Conservation (phyloP, 2,113 vertebrate genomes). For the Arizona elegans region DNA sequence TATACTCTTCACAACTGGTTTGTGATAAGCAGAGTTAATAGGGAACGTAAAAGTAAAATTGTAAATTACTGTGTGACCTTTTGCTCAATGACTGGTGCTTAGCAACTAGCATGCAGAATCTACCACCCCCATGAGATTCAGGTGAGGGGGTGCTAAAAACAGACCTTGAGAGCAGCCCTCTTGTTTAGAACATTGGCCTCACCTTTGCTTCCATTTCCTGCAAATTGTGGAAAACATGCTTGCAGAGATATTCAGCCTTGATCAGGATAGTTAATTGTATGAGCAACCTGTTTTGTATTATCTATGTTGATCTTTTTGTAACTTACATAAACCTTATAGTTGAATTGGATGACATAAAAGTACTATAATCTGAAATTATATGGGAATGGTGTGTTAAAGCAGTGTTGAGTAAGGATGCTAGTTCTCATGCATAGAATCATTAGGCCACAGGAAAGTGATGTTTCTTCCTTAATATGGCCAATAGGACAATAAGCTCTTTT, state of each 20-base stretch:
- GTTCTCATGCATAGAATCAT: neutral
- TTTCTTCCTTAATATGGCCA: neutral
- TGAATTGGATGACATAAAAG: neutral
- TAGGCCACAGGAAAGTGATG: neutral
- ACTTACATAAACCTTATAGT: neutral
- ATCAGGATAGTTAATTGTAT: neutral
- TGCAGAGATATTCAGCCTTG: neutral
- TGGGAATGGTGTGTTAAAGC: neutral
- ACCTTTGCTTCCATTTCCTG: neutral
- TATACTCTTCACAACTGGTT: neutral
- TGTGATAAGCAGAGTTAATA: neutral
- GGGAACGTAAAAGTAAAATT: neutral
- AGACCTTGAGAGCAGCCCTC: neutral
- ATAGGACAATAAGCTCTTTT: neutral
- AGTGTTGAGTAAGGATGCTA: neutral
- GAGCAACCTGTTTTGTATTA: neutral
- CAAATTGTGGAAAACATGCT: neutral
- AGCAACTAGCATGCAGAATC: neutral
- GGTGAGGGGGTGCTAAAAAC: neutral
- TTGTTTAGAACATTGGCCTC: neutral
- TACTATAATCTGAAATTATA: neutral
- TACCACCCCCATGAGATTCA: neutral
- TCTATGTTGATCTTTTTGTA: neutral
- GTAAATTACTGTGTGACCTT: neutral
- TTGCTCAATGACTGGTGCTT: neutral